A percentile compares a stretch with the other conserved stretches of the same genome.
Conservation (phyloP, 2,113 vertebrate species). For the Lepus americanus region DNA sequence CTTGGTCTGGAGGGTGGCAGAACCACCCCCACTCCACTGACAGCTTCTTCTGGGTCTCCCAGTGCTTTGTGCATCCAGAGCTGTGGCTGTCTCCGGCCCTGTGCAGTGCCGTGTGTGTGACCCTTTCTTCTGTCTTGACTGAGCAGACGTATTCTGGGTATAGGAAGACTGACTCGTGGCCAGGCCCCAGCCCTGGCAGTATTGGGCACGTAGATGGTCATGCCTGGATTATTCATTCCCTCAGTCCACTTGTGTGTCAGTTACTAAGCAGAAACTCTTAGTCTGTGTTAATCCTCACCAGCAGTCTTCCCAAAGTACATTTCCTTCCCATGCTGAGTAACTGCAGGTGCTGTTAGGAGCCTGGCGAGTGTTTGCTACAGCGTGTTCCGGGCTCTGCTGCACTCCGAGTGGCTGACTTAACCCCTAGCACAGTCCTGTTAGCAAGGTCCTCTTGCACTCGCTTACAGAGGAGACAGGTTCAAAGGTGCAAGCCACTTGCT, state of each 20-base stretch:
- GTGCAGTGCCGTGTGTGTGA: rapidly evolving
- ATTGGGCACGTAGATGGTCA: background rate
- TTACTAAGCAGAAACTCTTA: background rate
- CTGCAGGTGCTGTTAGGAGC: background rate
- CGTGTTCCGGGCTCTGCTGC: background rate
- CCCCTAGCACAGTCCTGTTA: background rate
- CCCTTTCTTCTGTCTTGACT: background rate
- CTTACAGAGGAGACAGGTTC: background rate
- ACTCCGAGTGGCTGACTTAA: background rate
- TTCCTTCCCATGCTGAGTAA: background rate
- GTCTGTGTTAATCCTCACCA: background rate
- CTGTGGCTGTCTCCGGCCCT: rapidly evolving
- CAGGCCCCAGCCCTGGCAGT: background rate
- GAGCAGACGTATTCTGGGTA: background rate
- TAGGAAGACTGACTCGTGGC: background rate
- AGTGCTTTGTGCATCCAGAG: rapidly evolving
- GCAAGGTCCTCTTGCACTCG: background rate
- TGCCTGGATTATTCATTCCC: background rate
- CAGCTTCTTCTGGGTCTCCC: background rate
- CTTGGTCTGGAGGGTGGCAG: background rate
- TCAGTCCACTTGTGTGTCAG: background rate
- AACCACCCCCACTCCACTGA: rapidly evolving
- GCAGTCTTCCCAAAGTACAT: background rate
- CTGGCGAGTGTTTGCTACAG: rapidly evolving
- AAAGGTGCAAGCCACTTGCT: background rate